Evolutionary conservation across 1,140 invertebrate species (phyloP).

Genomic region (Platyscapa corneri): DNA sequence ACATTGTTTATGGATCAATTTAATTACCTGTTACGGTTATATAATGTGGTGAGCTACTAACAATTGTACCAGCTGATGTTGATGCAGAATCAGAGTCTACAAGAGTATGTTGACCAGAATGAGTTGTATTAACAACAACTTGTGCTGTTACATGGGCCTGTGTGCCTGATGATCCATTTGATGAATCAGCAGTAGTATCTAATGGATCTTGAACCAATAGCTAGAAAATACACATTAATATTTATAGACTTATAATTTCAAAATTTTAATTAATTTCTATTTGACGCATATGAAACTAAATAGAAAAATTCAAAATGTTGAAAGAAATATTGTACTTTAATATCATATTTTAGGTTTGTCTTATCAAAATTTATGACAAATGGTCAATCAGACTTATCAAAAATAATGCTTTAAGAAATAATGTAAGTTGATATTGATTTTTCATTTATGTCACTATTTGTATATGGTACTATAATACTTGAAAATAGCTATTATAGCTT

Average conservation of each 20-base stretch:
- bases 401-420: too few species aligned
- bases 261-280: slow-evolving; percentile 8
- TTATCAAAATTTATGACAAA: slow-evolving; percentile 44
- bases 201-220: slow-evolving; percentile 71
- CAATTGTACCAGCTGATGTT: slow-evolving; percentile 69
- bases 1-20: neutral
- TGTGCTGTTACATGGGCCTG: slow-evolving; percentile 74
- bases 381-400: too few species aligned
- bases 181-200: slow-evolving; percentile 72
- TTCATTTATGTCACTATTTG: neutral
- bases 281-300: neutral
- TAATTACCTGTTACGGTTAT: slow-evolving; percentile 75
- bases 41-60: slow-evolving; percentile 74
- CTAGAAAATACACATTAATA: slow-evolving; percentile 54
- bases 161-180: slow-evolving; percentile 72
- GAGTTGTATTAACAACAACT: slow-evolving; percentile 73
- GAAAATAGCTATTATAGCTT: neutral
- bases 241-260: neutral
- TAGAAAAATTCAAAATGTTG: neutral
- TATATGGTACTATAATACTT: neutral
- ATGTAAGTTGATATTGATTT: slow-evolving; percentile 23
- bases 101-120: slow-evolving; percentile 70
- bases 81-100: slow-evolving; percentile 72
- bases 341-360: neutral
- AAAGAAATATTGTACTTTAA: neutral